Evolutionary conservation across 2,113 vertebrate species (phyloP).

Genomic region (Nesoenas mayeri): DNA sequence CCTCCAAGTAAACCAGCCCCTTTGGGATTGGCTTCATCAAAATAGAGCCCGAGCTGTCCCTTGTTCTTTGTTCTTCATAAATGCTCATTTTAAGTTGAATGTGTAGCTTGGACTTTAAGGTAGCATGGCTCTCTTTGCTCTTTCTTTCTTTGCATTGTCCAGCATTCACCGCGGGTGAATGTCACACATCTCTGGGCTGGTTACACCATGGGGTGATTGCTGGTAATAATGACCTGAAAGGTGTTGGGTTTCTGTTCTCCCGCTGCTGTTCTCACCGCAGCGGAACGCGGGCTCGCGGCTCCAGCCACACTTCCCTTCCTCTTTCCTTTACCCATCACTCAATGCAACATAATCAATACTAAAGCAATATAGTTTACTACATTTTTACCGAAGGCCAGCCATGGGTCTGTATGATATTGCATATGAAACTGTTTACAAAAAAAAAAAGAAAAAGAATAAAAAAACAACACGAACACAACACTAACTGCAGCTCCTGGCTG

Average conservation of each 20-base stretch:
- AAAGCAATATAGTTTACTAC: conserved; percentile 86
- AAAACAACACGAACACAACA: conserved; percentile 37
- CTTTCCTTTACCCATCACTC: conserved; percentile 74
- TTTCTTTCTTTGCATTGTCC: conserved; percentile 80
- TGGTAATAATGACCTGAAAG: conserved; percentile 93
- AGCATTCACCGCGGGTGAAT: conserved; percentile 91
- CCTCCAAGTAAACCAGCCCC: background rate
- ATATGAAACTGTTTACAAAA: conserved; percentile 84
- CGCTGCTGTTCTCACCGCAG: conserved; percentile 63
- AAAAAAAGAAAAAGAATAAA: conserved; percentile 21
- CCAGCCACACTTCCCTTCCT: conserved; percentile 73
- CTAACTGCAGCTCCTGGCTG: conserved; percentile 74
- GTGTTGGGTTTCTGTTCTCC: conserved; percentile 77
- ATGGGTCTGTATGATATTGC: conserved; percentile 82
- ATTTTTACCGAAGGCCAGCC: conserved; percentile 82
- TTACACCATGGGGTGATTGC: conserved; percentile 85
- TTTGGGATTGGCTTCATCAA: conserved; percentile 65
- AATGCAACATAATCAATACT: conserved; percentile 76
- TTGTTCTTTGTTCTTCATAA: conserved; percentile 64
- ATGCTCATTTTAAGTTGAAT: conserved; percentile 81
- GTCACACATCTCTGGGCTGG: conserved; percentile 94
- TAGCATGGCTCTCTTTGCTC: conserved; percentile 96
- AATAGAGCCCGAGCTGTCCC: conserved; percentile 70
- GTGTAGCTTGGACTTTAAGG: conserved; percentile 98
- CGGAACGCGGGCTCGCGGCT: conserved; percentile 79